Percentiles rank a stretch among this genome's conserved stretches.
phyloP scores from a whole-genome alignment of 2,888 invertebrate species.

The Sialis lutaria region DNA sequence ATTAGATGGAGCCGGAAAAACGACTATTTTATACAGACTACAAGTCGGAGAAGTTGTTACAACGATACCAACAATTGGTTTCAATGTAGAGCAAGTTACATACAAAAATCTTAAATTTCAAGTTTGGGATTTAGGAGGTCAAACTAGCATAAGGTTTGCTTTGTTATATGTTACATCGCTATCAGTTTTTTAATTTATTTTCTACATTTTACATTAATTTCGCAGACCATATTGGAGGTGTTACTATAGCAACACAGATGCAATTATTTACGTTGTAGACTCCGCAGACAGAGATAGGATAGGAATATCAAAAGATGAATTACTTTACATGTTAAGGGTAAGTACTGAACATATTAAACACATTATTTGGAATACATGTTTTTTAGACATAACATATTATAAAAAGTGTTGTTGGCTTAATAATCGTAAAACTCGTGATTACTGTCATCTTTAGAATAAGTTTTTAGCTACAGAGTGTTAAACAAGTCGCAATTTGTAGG shows the following conservation, averaged over 20 bases:
- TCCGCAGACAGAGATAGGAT: conserved; percentile 97
- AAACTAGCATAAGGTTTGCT: conserved; percentile 87
- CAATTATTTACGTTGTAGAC: conserved; percentile 98
- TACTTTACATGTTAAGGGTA: conserved; percentile 91
- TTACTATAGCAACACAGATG: conserved; percentile 99
- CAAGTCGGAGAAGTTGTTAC: conserved; percentile 99
- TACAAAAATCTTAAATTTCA: conserved; percentile 99
- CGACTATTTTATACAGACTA: conserved; percentile 92
- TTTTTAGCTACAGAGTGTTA: too few species aligned
- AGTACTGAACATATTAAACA: neutral
- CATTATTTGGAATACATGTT: too few species aligned
- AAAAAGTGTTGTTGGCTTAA: neutral
- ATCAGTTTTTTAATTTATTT: neutral
- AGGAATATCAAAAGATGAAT: conserved; percentile 96
- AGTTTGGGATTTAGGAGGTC: conserved; percentile 98
- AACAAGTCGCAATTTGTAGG: conserved; percentile 32
- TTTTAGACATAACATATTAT: too few species aligned
- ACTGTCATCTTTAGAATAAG: neutral
- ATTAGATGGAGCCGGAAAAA: conserved; percentile 97
- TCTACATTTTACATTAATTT: conserved; percentile 12
- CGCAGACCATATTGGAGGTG: conserved; percentile 97
- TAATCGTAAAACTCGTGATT: neutral
- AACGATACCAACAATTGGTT: conserved; percentile 95
- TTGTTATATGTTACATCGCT: neutral
- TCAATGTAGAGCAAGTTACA: conserved; percentile 98